phyloP scores from a whole-genome alignment of 2,113 vertebrate genomes.

The Taxidea taxus region DNA sequence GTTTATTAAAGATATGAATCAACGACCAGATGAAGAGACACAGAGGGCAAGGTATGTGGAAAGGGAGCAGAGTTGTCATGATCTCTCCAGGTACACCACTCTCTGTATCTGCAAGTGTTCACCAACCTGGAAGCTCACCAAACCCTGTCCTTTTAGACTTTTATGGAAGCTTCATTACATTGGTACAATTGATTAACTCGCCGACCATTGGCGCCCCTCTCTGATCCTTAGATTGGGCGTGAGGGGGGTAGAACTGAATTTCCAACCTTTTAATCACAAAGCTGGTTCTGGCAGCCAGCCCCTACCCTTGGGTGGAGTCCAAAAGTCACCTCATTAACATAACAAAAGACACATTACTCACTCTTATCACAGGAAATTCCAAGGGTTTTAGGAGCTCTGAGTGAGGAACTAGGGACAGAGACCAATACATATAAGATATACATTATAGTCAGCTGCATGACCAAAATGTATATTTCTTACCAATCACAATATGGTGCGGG shows the following conservation, averaged over 20 bases:
- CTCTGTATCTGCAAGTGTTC: not conserved
- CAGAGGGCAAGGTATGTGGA: not conserved
- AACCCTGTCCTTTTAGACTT: not conserved
- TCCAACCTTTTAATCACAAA: not conserved
- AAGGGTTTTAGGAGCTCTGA: not conserved
- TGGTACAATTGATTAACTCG: not conserved
- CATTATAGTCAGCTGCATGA: not conserved
- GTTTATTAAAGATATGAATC: not conserved
- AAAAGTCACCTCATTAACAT: not conserved
- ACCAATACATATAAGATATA: not conserved
- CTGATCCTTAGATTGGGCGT: not conserved
- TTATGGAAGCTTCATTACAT: not conserved
- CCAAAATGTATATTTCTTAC: not conserved
- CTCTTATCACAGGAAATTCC: not conserved
- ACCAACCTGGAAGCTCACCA: not conserved
- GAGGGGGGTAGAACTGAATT: not conserved
- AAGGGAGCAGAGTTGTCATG: not conserved
- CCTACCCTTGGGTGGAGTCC: not conserved
- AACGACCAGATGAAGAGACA: not conserved
- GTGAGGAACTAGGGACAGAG: not conserved
- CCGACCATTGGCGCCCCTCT: not conserved
- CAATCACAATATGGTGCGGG: not conserved
- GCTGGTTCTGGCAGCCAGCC: not conserved
- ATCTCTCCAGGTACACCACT: not conserved
- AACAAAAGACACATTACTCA: not conserved